Base-by-base conservation (phyloP, 2,113 vertebrate genomes). In the Proterorhinus semilunaris region DNA sequence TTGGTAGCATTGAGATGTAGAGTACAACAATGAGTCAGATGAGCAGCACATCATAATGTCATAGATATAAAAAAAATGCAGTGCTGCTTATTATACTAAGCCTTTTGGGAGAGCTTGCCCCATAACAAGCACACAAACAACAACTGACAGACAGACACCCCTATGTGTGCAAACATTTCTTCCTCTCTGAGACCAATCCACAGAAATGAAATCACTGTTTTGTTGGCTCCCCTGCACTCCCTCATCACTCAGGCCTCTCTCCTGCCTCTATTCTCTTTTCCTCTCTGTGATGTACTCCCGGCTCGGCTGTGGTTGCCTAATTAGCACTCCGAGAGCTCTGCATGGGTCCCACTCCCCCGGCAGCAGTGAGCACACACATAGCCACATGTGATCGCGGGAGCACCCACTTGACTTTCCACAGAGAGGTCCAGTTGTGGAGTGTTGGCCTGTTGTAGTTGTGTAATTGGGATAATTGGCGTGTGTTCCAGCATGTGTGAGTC, bases 321-420 rank as follows among this genome's bases (percentile, higher is more conserved):
- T 88, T 90, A 87, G 83, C 86, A 83, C 83, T 80, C 77, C 78
- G 73, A 86, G 81, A 85, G 76, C 83, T 79, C 83, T 85, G 85
- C 82, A 82, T 85, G 79, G 80, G 79, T 69, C 73, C 71, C 49
- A 65, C 84, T 66, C 85, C 83, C 80, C 74, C 62, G 72, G 76
- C 48, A 68, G 66, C 75, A 78, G 65, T 58, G 69, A 63, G 75
- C 66, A 7, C 49, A 58, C 73, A 70, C 61, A 75, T 51, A 62
- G n/a, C 36, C 65, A 77, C 5, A 76, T 21, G 46, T 12, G 7
- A 4, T 72, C 75, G 66, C 64, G 27, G 27, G 27, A 70, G 46
- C 72, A 65, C 46, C 68, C 72, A 80, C 75, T 83, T 80, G 78
- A 87, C 84, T 89, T 80, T 83, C 71, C 74, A 69, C 69, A 65